Conservation (phyloP, 2,888 invertebrate genomes). For the Trissolcus japonicus region DNA sequence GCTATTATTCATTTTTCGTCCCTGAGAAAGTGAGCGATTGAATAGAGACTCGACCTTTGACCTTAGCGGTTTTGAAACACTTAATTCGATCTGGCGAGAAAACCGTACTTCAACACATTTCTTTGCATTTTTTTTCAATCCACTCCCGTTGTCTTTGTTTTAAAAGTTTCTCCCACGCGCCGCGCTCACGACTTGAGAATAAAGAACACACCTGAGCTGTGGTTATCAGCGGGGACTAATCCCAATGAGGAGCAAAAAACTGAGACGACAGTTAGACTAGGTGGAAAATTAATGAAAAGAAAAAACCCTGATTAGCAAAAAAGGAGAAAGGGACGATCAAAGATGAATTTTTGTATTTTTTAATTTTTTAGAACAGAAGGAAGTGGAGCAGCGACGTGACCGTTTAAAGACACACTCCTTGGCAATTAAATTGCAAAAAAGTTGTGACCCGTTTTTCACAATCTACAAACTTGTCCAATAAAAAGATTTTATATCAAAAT, state of each 20-base stretch:
- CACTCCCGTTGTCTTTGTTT: slow-evolving; percentile 33
- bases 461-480: no score
- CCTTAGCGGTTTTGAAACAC: background rate
- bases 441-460: no score
- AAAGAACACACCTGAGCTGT: slow-evolving; percentile 24
- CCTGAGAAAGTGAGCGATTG: slow-evolving; percentile 1
- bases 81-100: slow-evolving; percentile 13
- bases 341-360: background rate
- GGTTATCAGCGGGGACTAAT: slow-evolving; percentile 21
- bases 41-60: slow-evolving; percentile 1
- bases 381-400: slow-evolving; percentile 1
- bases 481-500: no score
- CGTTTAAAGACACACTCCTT: no score
- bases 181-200: slow-evolving; percentile 24
- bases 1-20: background rate
- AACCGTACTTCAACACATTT: slow-evolving; percentile 20
- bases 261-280: no score
- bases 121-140: slow-evolving; percentile 18
- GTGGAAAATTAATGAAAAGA: no score
- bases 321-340: background rate
- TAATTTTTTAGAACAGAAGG: background rate
- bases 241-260: slow-evolving; percentile 4
- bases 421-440: no score
- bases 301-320: background rate
- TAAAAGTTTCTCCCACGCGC: slow-evolving; percentile 32